Evolutionary conservation across 1,140 invertebrate genomes (phyloP).

Genomic region (Pseudomyrmex pallidus): DNA sequence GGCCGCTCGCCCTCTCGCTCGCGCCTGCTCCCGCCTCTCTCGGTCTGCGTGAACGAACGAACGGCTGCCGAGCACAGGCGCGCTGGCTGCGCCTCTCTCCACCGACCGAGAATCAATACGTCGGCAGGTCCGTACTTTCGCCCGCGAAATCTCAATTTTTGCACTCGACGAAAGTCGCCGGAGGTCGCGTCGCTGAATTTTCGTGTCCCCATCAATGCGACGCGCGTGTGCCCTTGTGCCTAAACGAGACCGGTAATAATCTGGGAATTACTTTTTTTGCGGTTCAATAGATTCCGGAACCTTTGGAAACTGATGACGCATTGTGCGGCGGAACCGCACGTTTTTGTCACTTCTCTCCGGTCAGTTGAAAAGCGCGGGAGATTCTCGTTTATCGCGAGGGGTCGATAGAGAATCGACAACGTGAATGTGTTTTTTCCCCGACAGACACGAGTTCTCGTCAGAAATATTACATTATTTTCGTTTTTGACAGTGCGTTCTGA

Average conservation of each 20-base stretch:
- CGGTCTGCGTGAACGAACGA: slow-evolving; percentile 59
- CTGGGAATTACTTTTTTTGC: neutral
- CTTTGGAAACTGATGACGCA: neutral
- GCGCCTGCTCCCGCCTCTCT: slow-evolving; percentile 30
- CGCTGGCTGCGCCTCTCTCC: slow-evolving; percentile 62
- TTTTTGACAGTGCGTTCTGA: too few species aligned
- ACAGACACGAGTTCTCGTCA: neutral
- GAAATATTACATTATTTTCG: neutral
- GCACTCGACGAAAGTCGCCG: slow-evolving; percentile 32
- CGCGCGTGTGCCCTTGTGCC: neutral
- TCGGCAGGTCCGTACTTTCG: slow-evolving; percentile 79
- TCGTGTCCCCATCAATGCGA: neutral
- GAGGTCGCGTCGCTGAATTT: slow-evolving; percentile 28
- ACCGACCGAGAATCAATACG: slow-evolving; percentile 82
- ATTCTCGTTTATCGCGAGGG: slow-evolving; percentile 20
- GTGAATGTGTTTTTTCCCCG: neutral
- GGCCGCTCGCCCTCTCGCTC: slow-evolving; percentile 47
- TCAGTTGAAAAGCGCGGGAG: slow-evolving; percentile 65
- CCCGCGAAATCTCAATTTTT: slow-evolving; percentile 81
- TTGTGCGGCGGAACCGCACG: slow-evolving; percentile 3
- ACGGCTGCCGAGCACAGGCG: slow-evolving; percentile 74
- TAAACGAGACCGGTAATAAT: neutral
- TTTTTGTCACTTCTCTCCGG: slow-evolving; percentile 33
- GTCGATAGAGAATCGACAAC: neutral
- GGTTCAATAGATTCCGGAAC: neutral